Evolutionary conservation across 2,888 invertebrate genomes (phyloP).

Genomic region (Acleris cristana): DNA sequence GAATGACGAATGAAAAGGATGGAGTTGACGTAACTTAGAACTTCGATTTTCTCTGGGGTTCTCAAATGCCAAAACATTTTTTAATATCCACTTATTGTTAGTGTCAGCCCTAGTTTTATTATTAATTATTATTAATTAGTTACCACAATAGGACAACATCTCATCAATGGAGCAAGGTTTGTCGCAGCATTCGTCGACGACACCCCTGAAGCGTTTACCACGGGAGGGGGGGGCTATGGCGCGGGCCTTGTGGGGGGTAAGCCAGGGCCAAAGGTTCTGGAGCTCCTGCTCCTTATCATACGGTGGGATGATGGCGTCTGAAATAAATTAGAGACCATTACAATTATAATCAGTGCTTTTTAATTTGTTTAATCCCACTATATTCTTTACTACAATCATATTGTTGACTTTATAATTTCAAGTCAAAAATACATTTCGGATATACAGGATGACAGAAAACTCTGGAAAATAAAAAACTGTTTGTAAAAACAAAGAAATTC

Average conservation of each 20-base stretch:
- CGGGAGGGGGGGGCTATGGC: slow-evolving; percentile 11
- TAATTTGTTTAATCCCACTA: too few relatives aligned
- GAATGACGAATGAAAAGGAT: too few relatives aligned
- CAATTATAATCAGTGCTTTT: neutral
- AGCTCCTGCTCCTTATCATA: slow-evolving; percentile 18
- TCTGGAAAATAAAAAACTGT: too few relatives aligned
- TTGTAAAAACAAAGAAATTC: too few relatives aligned
- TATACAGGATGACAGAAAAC: too few relatives aligned
- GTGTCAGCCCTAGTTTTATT: neutral
- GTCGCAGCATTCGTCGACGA: slow-evolving; percentile 24
- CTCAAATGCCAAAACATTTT: too few relatives aligned
- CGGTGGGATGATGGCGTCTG: slow-evolving; percentile 3
- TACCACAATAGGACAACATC: slow-evolving; percentile 21
- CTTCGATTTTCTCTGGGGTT: too few relatives aligned
- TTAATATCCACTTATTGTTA: neutral
- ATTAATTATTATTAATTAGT: slow-evolving; percentile 5
- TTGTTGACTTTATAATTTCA: too few relatives aligned
- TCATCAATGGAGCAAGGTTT: slow-evolving; percentile 24
- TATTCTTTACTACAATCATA: too few relatives aligned
- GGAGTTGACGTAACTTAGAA: too few relatives aligned
- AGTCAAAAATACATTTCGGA: too few relatives aligned
- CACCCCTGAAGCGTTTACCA: slow-evolving; percentile 21
- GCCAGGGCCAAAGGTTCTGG: slow-evolving; percentile 14
- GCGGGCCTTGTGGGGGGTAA: slow-evolving; percentile 10
- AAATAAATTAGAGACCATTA: neutral